These are phyloP conservation scores for Lepus americanus DNA, from an alignment of 2,113 vertebrate species.

Conservation along the genomic window DNA sequence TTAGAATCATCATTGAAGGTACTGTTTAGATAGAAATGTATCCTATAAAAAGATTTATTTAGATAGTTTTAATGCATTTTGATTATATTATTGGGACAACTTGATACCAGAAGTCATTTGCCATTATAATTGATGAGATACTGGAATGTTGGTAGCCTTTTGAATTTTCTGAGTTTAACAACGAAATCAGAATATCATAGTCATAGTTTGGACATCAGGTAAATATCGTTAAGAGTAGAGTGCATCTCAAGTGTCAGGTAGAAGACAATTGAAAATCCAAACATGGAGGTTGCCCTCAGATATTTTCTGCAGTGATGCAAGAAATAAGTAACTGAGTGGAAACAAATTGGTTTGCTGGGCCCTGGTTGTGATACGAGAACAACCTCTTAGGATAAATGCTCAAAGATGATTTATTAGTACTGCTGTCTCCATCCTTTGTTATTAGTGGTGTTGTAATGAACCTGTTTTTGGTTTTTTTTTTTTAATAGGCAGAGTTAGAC, in stretches of 20 bases:
- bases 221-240: slow-evolving; percentile 10
- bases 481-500: too few relatives aligned
- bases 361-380: background rate
- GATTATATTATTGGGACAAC: slow-evolving; percentile 25
- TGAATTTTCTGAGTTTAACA: slow-evolving; percentile 38
- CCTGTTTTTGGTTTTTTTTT: background rate
- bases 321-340: slow-evolving; percentile 18
- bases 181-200: slow-evolving; percentile 34
- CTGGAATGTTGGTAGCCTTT: slow-evolving; percentile 1
- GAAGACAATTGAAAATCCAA: slow-evolving; percentile 22
- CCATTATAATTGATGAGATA: background rate
- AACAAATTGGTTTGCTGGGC: background rate
- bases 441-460: background rate
- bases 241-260: background rate
- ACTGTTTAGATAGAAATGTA: slow-evolving; percentile 63
- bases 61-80: slow-evolving; percentile 51
- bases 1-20: slow-evolving; percentile 82
- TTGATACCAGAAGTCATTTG: slow-evolving; percentile 23
- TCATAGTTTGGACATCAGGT: slow-evolving; percentile 4
- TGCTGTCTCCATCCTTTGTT: background rate
- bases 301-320: background rate
- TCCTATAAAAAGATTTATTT: slow-evolving; percentile 36
- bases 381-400: background rate
- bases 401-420: background rate
- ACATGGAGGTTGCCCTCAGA: background rate